These are phyloP conservation scores for Staurois parvus DNA, from an alignment of 2,797 vertebrate genomes.

Conservation along the genomic window DNA sequence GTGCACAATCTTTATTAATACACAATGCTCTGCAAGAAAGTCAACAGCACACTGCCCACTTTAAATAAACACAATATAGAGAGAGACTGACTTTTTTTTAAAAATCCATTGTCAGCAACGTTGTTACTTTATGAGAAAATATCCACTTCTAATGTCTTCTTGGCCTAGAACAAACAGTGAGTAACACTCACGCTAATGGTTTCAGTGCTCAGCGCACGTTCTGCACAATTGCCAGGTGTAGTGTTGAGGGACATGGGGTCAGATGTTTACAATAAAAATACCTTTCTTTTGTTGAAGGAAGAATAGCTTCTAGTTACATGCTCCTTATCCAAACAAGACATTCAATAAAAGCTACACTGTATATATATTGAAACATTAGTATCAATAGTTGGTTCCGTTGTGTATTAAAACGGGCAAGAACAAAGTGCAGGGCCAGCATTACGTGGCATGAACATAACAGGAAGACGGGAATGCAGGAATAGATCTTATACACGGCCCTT, in stretches of 20 bases:
- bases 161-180: constrained; percentile 29
- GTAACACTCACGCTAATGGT: constrained; percentile 45
- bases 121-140: constrained; percentile 51
- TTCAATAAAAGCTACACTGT: constrained; percentile 58
- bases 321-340: constrained; percentile 51
- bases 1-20: background rate
- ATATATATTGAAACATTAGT: constrained; percentile 43
- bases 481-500: background rate
- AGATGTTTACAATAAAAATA: constrained; percentile 56
- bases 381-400: background rate
- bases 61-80: constrained; percentile 42
- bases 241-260: constrained; percentile 45
- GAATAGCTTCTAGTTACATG: constrained; percentile 48
- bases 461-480: background rate
- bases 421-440: constrained; percentile 5
- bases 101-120: constrained; percentile 36
- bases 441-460: background rate
- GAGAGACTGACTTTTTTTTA: constrained; percentile 10
- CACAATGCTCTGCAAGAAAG: background rate
- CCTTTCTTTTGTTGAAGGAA: constrained; percentile 47
- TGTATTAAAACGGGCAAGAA: constrained; percentile 13
- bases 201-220: constrained; percentile 28
- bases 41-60: constrained; percentile 13
- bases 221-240: constrained; percentile 57
- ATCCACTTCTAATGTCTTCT: constrained; percentile 46